Evolutionary conservation across 1,140 invertebrate genomes (phyloP).

Genomic region (Drosophila seguyi): DNA sequence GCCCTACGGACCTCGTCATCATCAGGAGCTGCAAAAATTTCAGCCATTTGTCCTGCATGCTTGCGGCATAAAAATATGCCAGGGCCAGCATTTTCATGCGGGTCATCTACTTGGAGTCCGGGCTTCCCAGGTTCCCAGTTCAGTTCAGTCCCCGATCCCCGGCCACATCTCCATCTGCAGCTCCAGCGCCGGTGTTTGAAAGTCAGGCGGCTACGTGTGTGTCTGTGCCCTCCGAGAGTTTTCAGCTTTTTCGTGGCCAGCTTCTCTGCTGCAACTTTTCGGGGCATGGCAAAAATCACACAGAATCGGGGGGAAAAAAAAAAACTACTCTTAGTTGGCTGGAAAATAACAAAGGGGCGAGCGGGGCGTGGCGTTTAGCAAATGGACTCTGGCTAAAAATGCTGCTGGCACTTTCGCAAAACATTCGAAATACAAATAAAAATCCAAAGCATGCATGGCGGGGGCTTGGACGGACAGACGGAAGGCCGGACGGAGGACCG

Average conservation of each 20-base stretch:
- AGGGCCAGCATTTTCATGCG: slow-evolving; percentile 83
- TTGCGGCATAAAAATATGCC: slow-evolving; percentile 84
- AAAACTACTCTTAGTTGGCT: slow-evolving; percentile 52
- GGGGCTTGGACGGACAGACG: background rate
- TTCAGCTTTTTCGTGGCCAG: slow-evolving; percentile 31
- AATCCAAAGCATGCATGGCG: slow-evolving; percentile 61
- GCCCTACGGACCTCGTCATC: slow-evolving; percentile 62
- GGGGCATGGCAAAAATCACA: slow-evolving; percentile 72
- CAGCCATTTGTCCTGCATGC: slow-evolving; percentile 83
- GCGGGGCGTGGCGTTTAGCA: slow-evolving; percentile 54
- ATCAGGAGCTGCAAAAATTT: slow-evolving; percentile 82
- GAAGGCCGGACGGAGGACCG: slow-evolving; percentile 11
- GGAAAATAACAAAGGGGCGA: slow-evolving; percentile 31
- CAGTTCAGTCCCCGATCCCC: slow-evolving; percentile 5
- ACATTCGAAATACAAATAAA: slow-evolving; percentile 83
- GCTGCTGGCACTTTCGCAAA: slow-evolving; percentile 82
- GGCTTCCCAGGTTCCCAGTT: slow-evolving; percentile 15
- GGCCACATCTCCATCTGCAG: slow-evolving; percentile 1
- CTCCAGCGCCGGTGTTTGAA: slow-evolving; percentile 57
- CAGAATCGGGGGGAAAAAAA: slow-evolving; percentile 51
- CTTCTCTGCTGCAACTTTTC: slow-evolving; percentile 59
- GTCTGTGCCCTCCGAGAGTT: slow-evolving; percentile 55
- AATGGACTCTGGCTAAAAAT: slow-evolving; percentile 79
- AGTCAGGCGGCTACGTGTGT: slow-evolving; percentile 64
- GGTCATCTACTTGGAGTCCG: slow-evolving; percentile 67